phyloP scores from a whole-genome alignment of 2,797 vertebrate genomes.

The Microctenopoma lineatum region DNA sequence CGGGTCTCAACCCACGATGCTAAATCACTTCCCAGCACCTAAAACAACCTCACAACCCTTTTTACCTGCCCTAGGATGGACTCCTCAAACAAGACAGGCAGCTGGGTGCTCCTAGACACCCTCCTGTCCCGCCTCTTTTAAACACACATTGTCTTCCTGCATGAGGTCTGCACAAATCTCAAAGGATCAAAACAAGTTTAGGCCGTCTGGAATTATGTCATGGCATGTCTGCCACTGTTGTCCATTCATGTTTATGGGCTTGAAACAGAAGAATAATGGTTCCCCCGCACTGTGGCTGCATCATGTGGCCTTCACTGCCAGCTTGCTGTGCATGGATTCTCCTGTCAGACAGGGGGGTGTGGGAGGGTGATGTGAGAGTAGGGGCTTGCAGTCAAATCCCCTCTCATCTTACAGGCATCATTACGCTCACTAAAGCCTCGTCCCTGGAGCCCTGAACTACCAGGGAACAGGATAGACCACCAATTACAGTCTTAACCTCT shows the following conservation, averaged over 20 bases:
- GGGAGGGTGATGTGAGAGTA: constrained; percentile 45
- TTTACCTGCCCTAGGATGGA: constrained; percentile 23
- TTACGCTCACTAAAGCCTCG: constrained; percentile 79
- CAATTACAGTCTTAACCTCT: constrained; percentile 82
- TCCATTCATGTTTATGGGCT: background rate
- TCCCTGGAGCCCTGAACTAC: constrained; percentile 67
- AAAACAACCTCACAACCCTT: constrained; percentile 37
- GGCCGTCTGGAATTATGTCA: constrained; percentile 3
- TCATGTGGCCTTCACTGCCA: constrained; percentile 27
- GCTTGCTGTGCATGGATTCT: constrained; percentile 28
- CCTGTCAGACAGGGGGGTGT: constrained; percentile 46
- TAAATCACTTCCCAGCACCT: constrained; percentile 56
- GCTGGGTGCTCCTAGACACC: constrained; percentile 6
- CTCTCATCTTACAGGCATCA: constrained; percentile 82
- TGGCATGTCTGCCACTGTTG: background rate
- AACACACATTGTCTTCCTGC: background rate
- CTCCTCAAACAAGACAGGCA: constrained; percentile 34
- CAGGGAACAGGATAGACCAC: constrained; percentile 78
- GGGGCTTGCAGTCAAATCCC: constrained; percentile 74
- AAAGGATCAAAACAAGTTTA: constrained; percentile 6
- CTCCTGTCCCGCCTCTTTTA: background rate
- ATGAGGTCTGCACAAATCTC: constrained; percentile 21
- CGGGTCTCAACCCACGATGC: constrained; percentile 48
- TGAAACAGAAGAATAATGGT: background rate
- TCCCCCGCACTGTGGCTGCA: background rate